Evolutionary conservation across 2,888 invertebrate genomes (phyloP).

Genomic region (Drosophila testacea): DNA sequence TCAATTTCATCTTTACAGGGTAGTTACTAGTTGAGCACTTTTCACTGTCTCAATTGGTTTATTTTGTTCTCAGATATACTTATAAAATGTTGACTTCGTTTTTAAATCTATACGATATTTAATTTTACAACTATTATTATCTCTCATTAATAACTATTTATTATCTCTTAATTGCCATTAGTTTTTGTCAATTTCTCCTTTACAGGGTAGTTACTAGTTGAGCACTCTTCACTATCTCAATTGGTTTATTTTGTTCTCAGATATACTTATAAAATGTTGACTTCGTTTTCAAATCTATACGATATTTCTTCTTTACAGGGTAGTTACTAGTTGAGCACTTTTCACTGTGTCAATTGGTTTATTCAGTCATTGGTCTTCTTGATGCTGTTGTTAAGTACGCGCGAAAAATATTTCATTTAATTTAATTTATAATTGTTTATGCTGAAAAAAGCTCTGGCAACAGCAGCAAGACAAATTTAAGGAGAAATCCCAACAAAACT

Average conservation of each 20-base stretch:
- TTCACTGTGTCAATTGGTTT: conserved; percentile 3
- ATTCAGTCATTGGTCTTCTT: conserved; percentile 8
- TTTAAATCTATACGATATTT: too few species aligned
- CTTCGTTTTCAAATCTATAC: too few species aligned
- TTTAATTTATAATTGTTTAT: conserved; percentile 62
- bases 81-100: too few species aligned
- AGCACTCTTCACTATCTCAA: too few species aligned
- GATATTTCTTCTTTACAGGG: conserved; percentile 9
- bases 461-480: conserved; percentile 19
- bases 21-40: too few species aligned
- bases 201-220: neutral
- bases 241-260: too few species aligned
- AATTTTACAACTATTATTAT: too few species aligned
- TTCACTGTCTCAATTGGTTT: too few species aligned
- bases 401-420: conserved; percentile 34
- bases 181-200: neutral
- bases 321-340: conserved; percentile 5
- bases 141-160: neutral
- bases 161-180: neutral
- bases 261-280: too few species aligned
- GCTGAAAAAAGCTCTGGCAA: conserved; percentile 34
- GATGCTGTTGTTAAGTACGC: conserved; percentile 33
- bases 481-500: conserved; percentile 11
- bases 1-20: neutral
- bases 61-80: too few species aligned